Percentiles rank a stretch among this genome's conserved stretches.
Evolutionary conservation across 2,888 invertebrate species (phyloP).

Genomic region (Lampropteryx suffumata): DNA sequence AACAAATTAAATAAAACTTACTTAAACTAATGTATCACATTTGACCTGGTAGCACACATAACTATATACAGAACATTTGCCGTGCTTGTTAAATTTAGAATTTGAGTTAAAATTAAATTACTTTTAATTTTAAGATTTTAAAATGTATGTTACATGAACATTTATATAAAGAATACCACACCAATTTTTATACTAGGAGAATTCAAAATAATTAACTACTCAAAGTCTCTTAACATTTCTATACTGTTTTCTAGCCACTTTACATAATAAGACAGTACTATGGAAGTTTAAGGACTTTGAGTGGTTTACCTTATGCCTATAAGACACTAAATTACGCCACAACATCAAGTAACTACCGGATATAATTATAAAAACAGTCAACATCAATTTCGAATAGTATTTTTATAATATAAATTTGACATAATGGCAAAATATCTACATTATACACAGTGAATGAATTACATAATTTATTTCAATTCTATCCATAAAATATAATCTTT

Average conservation of each 20-base stretch:
- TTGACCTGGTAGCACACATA: constrained; percentile 74
- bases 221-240: constrained; percentile 50
- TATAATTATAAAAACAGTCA: constrained; percentile 84
- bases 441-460: constrained; percentile 67
- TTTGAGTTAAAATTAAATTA: constrained; percentile 71
- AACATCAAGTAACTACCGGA: constrained; percentile 82
- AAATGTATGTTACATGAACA: constrained; percentile 74
- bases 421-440: constrained; percentile 81
- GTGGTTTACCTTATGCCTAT: constrained; percentile 70
- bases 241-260: constrained; percentile 19
- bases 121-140: constrained; percentile 55
- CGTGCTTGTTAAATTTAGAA: constrained; percentile 69
- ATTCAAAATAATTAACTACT: constrained; percentile 74
- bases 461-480: constrained; percentile 61
- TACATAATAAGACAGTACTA: constrained; percentile 19
- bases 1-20: constrained; percentile 48
- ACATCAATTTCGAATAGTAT: constrained; percentile 82
- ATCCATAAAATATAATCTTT: constrained; percentile 52
- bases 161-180: constrained; percentile 77
- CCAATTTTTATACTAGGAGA: constrained; percentile 77
- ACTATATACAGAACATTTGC: constrained; percentile 70
- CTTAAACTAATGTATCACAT: constrained; percentile 81
- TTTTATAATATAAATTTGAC: constrained; percentile 75
- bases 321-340: constrained; percentile 83
- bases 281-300: constrained; percentile 49